Base-by-base conservation (phyloP, 1,140 invertebrate genomes). In the Frieseomelitta varia region DNA sequence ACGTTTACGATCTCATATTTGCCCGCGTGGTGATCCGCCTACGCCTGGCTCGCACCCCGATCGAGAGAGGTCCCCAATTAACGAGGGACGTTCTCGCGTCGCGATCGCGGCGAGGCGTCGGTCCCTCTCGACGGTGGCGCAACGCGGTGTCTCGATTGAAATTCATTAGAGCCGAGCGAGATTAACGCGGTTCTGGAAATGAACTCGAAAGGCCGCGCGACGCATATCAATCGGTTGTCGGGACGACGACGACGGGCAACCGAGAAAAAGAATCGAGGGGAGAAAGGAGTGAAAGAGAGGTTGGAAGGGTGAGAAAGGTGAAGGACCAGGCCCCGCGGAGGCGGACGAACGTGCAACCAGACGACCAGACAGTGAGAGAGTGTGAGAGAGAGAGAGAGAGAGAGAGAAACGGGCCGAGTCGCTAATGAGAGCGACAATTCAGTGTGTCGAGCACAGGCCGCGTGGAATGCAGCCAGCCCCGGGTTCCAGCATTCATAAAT, bases 341-440 rank as follows among this genome's bases (percentile, higher is more conserved):
- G 51, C 63, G 78, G 81, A 73, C 30, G 72, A 72, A 17, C 30
- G 58, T 39, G 72, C 24, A 30, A 17, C 15, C 15, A 14, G 55
- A 47, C 61, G 78, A 63, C 51, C n/a, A 69, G 51, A 39, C 71
- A 27, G 63, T n/a, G 63, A 34, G 53, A 34, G 47, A 11, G 61
- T 53, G 47, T 34, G 30, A 77, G 56, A 78, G 69, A 55, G 76
- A 61, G 71, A 71, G 75, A 84, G 73, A 77, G 79, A 79, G 84
- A 84, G 80, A 85, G 86, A 85, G 79, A 87, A 83, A 47, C 63
- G 55, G 85, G 80, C 74, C 84, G 87, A 89, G 90, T 91, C 89
- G 90, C 90, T 91, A 91, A 91, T 91, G 90, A 91, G 91, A 88
- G 90, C 91, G 90, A 92, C 91, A 91, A 92, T 92, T 92, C 91